Conservation (phyloP, 2,797 vertebrate genomes). For the Chelonia mydas region DNA sequence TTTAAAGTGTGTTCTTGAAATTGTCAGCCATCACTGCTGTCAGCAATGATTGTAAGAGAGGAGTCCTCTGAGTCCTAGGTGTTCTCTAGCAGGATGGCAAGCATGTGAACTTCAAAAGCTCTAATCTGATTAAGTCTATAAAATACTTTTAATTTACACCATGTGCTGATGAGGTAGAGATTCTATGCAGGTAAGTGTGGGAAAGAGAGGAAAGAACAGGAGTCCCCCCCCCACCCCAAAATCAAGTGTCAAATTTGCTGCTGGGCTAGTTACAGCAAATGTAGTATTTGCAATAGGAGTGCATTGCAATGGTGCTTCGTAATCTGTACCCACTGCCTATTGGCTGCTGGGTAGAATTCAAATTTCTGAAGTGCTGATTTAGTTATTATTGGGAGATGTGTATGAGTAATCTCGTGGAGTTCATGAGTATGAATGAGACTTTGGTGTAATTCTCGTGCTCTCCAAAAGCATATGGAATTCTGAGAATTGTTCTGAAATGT, state of each 20-base stretch:
- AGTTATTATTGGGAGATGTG: not conserved
- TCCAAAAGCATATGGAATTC: not conserved
- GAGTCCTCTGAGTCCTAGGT: not conserved
- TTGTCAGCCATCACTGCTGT: not conserved
- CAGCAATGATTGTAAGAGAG: not conserved
- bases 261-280: not conserved
- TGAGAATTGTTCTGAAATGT: not conserved
- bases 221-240: not conserved
- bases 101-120: not conserved
- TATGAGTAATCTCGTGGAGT: not conserved
- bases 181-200: not conserved
- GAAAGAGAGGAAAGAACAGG: not conserved
- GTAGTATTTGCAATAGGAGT: not conserved
- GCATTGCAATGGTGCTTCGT: not conserved
- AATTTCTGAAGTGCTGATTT: not conserved
- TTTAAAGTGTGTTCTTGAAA: not conserved
- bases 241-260: not conserved
- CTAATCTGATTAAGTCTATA: not conserved
- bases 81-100: not conserved
- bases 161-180: not conserved
- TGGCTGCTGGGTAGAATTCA: not conserved
- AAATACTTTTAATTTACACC: not conserved
- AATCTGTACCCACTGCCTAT: not conserved
- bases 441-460: not conserved
- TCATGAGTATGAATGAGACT: not conserved